Conservation (phyloP, 2,888 invertebrate species). For the Salpingus planirostris region DNA sequence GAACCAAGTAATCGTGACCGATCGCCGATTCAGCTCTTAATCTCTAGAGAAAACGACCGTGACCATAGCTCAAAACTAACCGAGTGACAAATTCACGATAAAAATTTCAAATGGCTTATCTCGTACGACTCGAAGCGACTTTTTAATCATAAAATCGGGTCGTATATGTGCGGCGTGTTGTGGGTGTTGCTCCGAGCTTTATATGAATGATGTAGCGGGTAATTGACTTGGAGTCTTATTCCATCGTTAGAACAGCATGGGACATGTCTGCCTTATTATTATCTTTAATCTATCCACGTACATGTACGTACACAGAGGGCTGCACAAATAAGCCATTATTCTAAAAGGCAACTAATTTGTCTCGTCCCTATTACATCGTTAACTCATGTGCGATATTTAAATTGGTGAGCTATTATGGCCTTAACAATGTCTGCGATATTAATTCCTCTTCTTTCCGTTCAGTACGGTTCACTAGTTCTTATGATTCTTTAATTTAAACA, state of each 20-base stretch:
- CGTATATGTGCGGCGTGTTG: conserved; percentile 1
- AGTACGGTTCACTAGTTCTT: too few relatives aligned
- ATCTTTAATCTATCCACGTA: conserved; percentile 9
- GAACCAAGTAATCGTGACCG: conserved; percentile 8
- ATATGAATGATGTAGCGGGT: conserved; percentile 3
- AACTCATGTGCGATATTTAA: conserved; percentile 18
- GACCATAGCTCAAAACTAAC: neutral
- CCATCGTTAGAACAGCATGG: too few relatives aligned
- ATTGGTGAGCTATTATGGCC: conserved; percentile 4
- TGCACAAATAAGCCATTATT: conserved; percentile 14
- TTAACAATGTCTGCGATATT: too few relatives aligned
- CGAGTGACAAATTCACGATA: conserved; percentile 1
- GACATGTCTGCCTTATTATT: conserved; percentile 7
- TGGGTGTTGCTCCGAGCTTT: conserved; percentile 3
- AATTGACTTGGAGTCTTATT: too few relatives aligned
- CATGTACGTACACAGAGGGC: too few relatives aligned
- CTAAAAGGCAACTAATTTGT: conserved; percentile 14
- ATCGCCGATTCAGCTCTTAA: conserved; percentile 3
- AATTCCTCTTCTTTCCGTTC: too few relatives aligned
- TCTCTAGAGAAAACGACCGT: neutral
- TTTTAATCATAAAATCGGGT: conserved; percentile 1
- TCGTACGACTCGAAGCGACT: too few relatives aligned
- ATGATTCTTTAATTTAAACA: too few relatives aligned
- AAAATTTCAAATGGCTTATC: too few relatives aligned
- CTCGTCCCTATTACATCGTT: conserved; percentile 13